Conservation (phyloP, 1,140 invertebrate genomes). For the Pseudomyrmex dendroicus region DNA sequence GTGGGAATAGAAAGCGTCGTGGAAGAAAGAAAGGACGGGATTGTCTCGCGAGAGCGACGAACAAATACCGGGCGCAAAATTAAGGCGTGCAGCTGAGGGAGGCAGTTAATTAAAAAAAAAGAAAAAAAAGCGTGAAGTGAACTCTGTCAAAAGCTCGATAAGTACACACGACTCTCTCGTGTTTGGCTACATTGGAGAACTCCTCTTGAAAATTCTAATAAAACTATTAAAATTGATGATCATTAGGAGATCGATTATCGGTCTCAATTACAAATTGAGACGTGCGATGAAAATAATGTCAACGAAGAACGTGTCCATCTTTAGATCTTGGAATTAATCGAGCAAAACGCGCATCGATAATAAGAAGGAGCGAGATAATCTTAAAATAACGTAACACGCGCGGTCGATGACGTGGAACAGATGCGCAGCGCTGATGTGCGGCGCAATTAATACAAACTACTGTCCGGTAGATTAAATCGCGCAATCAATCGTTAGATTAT, state of each 20-base stretch:
- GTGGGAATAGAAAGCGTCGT: conserved; percentile 22
- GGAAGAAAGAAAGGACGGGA: not conserved
- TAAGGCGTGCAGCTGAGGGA: not conserved
- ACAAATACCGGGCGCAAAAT: conserved; percentile 23
- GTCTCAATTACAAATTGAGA: not conserved
- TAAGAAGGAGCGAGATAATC: conserved; percentile 26
- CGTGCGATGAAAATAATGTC: not conserved
- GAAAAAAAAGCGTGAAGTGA: not conserved
- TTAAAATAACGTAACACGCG: conserved; percentile 24
- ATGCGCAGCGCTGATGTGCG: conserved; percentile 49
- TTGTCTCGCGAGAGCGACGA: conserved; percentile 4
- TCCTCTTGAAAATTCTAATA: not conserved
- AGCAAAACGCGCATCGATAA: conserved; percentile 24
- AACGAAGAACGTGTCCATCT: not conserved
- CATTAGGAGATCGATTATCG: no score
- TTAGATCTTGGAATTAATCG: conserved; percentile 25
- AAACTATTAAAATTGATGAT: not conserved
- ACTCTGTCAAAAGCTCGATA: not conserved
- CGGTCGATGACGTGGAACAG: conserved; percentile 47
- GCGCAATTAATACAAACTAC: conserved; percentile 54
- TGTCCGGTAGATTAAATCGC: conserved; percentile 58
- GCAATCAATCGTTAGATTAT: conserved; percentile 61
- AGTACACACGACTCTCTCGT: not conserved
- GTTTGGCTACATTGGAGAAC: not conserved
- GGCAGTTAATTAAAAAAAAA: conserved; percentile 15